These are phyloP conservation scores for Parapristionchus giblindavisi DNA, from an alignment of 2,888 invertebrate genomes.

Conservation along the genomic window DNA sequence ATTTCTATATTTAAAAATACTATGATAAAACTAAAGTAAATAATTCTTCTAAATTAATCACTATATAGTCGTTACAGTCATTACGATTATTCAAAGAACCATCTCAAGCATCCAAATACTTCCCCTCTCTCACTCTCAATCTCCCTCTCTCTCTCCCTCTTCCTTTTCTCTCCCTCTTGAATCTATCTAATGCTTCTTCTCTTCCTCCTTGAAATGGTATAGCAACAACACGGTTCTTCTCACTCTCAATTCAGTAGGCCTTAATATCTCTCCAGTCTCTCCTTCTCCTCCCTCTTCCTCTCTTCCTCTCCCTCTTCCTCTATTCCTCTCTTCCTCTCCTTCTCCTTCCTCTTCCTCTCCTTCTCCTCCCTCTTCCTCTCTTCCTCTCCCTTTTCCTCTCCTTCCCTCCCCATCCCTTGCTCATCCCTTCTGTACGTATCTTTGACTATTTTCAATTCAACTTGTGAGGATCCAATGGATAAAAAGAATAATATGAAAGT, in stretches of 20 bases:
- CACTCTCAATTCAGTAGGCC: not conserved
- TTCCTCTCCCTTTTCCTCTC: not conserved
- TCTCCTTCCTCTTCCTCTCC: not conserved
- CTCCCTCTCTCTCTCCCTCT: slow-evolving; percentile 20
- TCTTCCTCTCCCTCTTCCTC: not conserved
- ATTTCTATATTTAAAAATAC: no score
- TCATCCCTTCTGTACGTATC: no score
- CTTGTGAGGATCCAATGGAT: not conserved
- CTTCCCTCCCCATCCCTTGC: no score
- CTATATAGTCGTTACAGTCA: no score
- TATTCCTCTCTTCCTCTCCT: slow-evolving; percentile 1
- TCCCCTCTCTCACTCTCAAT: not conserved
- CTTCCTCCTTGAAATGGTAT: not conserved
- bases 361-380: not conserved
- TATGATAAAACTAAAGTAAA: no score
- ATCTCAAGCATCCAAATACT: no score
- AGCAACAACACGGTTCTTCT: not conserved
- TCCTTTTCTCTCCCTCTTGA: not conserved
- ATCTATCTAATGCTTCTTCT: not conserved
- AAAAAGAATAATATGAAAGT: not conserved
- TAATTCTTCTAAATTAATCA: no score
- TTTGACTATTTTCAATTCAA: no score
- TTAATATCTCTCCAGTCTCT: not conserved
- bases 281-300: not conserved
- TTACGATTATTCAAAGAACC: no score